Evolutionary conservation across 92 coral and sea anemone genomes (phyloP), one percentile per base, ranked within the genome.

Genomic region (Paragorgia papillata): DNA sequence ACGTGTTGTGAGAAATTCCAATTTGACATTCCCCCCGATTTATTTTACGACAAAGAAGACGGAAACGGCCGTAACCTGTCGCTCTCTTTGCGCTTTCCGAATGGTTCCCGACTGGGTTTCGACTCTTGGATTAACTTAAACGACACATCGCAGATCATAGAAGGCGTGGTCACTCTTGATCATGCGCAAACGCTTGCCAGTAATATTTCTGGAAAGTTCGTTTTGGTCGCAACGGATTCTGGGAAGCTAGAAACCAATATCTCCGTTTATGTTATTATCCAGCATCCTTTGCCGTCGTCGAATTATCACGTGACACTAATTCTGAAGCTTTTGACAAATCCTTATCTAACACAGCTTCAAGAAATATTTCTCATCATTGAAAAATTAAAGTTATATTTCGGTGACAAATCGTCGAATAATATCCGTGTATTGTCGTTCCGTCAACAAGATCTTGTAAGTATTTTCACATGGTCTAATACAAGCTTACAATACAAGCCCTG

Each of bases 1-100:
- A 82, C 74, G 18, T 74, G 80, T 35, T 82, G 61, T 62, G 85
- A 67, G 22, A 63, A 50, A 60, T 74, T 73, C 51, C 25, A 34
- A 29, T 82, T 58, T 41, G 22, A 8, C 0, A 74, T 82, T 58
- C 85, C 85, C 33, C 34, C 41, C 8, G 70, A 49, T 28, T 50
- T 79, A 19, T 82, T 82, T 25, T n/a, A 17, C 40, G 85, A 82
- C 54, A 40, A 66, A 14, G 85, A 82, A 62, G 85, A 82, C 51
- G 85, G 85, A 13, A 43, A 27, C 29, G 73, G 74, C 9, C 35
- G 61, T 12, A 82, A 82, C 75, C 75, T 82, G 10, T 62, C 75
- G 34, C 75, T 82, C 48, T 61, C 81, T 19, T 73, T 82, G 39
- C 62, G 59, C 55, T 62, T 10, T 20, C 7, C 50, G 53, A 62